Evolutionary conservation across 2,888 invertebrate genomes (phyloP).

Genomic region (Parnassius smintheus): DNA sequence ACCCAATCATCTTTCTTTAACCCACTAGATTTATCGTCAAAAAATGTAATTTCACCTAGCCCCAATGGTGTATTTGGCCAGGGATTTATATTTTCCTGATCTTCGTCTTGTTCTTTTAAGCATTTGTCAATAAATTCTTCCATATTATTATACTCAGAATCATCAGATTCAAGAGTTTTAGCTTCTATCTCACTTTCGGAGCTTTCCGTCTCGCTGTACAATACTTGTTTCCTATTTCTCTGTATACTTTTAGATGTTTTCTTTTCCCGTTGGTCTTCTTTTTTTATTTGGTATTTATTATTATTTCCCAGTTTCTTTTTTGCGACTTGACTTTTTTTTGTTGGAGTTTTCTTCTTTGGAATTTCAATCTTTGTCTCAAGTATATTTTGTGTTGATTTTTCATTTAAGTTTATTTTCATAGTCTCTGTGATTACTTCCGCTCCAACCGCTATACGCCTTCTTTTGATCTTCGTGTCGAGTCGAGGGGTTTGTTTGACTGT

Average conservation of each 20-base stretch:
- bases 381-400: conserved; percentile 6
- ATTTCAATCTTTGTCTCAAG: conserved; percentile 4
- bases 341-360: too few relatives aligned
- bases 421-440: conserved; percentile 6
- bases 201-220: too few relatives aligned
- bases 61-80: neutral
- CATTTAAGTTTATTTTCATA: conserved; percentile 3
- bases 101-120: neutral
- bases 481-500: conserved; percentile 11
- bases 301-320: too few relatives aligned
- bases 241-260: too few relatives aligned
- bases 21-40: neutral
- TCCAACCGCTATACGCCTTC: neutral
- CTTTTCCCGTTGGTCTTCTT: too few relatives aligned
- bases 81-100: conserved; percentile 1
- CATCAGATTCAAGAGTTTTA: too few relatives aligned
- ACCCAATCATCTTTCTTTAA: too few relatives aligned
- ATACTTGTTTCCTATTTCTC: too few relatives aligned
- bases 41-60: neutral
- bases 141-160: neutral
- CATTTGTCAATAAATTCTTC: neutral
- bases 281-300: too few relatives aligned
- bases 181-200: too few relatives aligned
- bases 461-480: conserved; percentile 1
- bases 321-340: too few relatives aligned